Evolutionary conservation across 92 coral and sea anemone genomes (phyloP), one percentile per base, ranked within the genome.

Genomic region (Metridium senile): DNA sequence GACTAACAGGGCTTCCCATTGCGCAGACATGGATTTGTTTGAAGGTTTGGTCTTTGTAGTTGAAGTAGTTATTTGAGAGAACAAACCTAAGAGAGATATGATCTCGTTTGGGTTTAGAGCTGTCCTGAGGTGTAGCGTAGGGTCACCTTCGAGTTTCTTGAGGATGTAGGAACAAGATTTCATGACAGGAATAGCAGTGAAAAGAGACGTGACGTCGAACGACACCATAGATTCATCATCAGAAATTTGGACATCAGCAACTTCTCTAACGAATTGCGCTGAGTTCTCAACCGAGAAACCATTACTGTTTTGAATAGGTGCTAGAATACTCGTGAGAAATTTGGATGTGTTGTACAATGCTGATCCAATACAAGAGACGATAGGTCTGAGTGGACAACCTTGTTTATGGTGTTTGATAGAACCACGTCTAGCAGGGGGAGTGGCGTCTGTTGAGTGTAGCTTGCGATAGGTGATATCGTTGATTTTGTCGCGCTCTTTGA

Each of bases 201-300:
- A 82, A n/a, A 80, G 72, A 7, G 86, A 80, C 13, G 68, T 26
- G 10, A 85, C 82, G 28, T 85, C 81, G n/a, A 79, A 79, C 22
- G 85, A 85, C 22, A 72, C 70, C 85, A 85, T 85, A 10, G 59
- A 43, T 72, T 79, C 85, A 57, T 85, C 76, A 1, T 80, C 81
- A 9, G 19, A 16, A 39, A 74, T 74, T 18, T 20, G 65, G 8
- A 62, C 46, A n/a, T 31, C 35, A 1, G 70, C 30, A 13, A 85
- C 70, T 74, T 85, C 56, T 11, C 54, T 46, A 22, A 68, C 63
- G 69, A 81, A 85, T 20, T 81, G 16, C 0, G 47, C 30, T 0
- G 86, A 81, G 71, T 85, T 85, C 61, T 19, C 22, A 9, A 85
- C 82, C 10, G 73, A 66, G 53, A 28, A 75, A 26, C 82, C 66